These are phyloP conservation scores for Hofmannophila pseudospretella DNA, from an alignment of 2,888 invertebrate genomes.

Conservation along the genomic window DNA sequence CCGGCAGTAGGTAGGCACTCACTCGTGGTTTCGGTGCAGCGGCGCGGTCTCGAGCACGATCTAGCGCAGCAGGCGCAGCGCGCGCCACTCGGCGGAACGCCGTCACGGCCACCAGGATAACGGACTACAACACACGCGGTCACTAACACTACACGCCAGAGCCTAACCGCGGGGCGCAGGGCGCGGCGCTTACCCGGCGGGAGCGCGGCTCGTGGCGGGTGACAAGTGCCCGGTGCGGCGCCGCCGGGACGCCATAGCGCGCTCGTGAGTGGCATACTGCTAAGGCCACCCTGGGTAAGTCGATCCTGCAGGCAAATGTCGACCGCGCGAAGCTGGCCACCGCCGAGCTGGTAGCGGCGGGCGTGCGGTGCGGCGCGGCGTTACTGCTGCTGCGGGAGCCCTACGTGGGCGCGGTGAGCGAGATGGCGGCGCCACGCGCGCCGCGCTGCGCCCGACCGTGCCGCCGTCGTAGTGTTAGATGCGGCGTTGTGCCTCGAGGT, in stretches of 20 bases:
- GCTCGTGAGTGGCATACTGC: too few species aligned
- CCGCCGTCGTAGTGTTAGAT: too few species aligned
- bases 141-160: not conserved
- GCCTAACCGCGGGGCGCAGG: too few species aligned
- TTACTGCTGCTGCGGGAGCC: slow-evolving; percentile 90
- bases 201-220: slow-evolving; percentile 93
- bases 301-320: slow-evolving; percentile 70
- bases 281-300: too few species aligned
- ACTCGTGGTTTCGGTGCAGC: slow-evolving; percentile 66
- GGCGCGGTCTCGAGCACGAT: slow-evolving; percentile 89
- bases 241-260: too few species aligned
- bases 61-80: slow-evolving; percentile 80
- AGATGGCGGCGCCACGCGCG: slow-evolving; percentile 39
- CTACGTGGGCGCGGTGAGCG: too few species aligned
- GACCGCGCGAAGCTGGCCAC: slow-evolving; percentile 84
- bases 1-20: not conserved
- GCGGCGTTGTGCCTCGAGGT: too few species aligned
- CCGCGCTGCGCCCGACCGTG: slow-evolving; percentile 18
- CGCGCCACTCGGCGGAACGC: slow-evolving; percentile 81
- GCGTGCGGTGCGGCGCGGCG: slow-evolving; percentile 88
- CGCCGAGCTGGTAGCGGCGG: too few species aligned
- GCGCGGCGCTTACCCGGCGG: slow-evolving; percentile 73
- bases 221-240: slow-evolving; percentile 95
- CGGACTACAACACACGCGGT: slow-evolving; percentile 77
- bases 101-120: slow-evolving; percentile 94